phyloP scores from a whole-genome alignment of 37 sponge, comb jelly and placozoan species.

The Halichondria panicea region DNA sequence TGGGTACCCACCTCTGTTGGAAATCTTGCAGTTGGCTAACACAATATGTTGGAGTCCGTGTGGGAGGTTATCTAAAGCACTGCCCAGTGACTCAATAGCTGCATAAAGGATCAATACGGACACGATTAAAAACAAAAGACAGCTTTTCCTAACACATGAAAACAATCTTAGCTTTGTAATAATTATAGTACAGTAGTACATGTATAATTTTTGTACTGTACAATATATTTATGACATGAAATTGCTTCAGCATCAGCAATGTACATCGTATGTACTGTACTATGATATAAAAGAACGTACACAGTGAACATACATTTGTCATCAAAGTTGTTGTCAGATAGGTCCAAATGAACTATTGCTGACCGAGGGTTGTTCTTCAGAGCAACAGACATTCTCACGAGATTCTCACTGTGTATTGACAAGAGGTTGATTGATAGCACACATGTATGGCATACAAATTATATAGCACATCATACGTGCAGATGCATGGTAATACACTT shows the following conservation, averaged over 20 bases:
- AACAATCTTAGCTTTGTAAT: too few relatives aligned
- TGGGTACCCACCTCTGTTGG: slow-evolving; percentile 56
- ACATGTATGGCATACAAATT: not conserved
- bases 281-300: not conserved
- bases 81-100: slow-evolving; percentile 56
- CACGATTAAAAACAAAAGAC: not conserved
- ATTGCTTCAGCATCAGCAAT: not conserved
- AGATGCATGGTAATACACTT: slow-evolving; percentile 11
- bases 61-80: slow-evolving; percentile 45
- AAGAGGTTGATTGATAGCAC: not conserved
- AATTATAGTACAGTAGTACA: too few relatives aligned
- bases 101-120: not conserved
- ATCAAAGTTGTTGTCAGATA: slow-evolving; percentile 67
- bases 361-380: slow-evolving; percentile 52
- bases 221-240: not conserved
- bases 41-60: slow-evolving; percentile 61
- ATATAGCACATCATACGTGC: not conserved
- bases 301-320: slow-evolving; percentile 43
- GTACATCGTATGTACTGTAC: not conserved
- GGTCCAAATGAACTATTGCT: slow-evolving; percentile 61
- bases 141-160: too few relatives aligned
- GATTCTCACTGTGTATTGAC: slow-evolving; percentile 26
- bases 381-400: slow-evolving; percentile 14
- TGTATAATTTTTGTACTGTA: not conserved
- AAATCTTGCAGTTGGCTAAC: slow-evolving; percentile 65